Conservation (phyloP, 2,888 invertebrate species). For the Drosophila kuntzei region DNA sequence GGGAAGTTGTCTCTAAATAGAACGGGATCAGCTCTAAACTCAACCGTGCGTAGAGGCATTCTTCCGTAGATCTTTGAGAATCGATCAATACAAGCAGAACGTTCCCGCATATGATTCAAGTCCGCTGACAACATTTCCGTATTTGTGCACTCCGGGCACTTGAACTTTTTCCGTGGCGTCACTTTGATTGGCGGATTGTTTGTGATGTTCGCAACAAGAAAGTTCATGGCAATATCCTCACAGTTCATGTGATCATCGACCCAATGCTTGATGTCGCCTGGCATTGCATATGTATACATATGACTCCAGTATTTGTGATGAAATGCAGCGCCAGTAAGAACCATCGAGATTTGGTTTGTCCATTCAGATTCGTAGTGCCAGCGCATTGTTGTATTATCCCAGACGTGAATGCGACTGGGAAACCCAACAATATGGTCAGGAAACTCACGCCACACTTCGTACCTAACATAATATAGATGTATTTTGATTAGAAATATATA, state of each 20-base stretch:
- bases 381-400: slow-evolving; percentile 93
- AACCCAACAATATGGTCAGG: slow-evolving; percentile 98
- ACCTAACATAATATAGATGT: slow-evolving; percentile 82
- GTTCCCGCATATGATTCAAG: slow-evolving; percentile 95
- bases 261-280: slow-evolving; percentile 93
- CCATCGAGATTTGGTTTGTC: slow-evolving; percentile 98
- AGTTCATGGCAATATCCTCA: slow-evolving; percentile 99
- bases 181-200: slow-evolving; percentile 98
- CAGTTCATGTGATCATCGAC: slow-evolving; percentile 99
- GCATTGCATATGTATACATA: slow-evolving; percentile 96
- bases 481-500: not conserved
- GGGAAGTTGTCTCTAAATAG: slow-evolving; percentile 94
- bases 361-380: slow-evolving; percentile 99
- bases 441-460: slow-evolving; percentile 98
- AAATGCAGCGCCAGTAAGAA: slow-evolving; percentile 97
- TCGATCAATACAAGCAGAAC: slow-evolving; percentile 94
- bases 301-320: slow-evolving; percentile 98
- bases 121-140: slow-evolving; percentile 97
- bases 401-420: slow-evolving; percentile 96
- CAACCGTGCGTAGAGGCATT: slow-evolving; percentile 95
- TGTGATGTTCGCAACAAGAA: slow-evolving; percentile 96
- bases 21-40: slow-evolving; percentile 98
- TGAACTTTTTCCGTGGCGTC: slow-evolving; percentile 97
- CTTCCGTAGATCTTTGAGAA: slow-evolving; percentile 92
- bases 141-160: slow-evolving; percentile 97